phyloP scores from a whole-genome alignment of 1,140 invertebrate genomes.

The Heliconius nattereri region DNA sequence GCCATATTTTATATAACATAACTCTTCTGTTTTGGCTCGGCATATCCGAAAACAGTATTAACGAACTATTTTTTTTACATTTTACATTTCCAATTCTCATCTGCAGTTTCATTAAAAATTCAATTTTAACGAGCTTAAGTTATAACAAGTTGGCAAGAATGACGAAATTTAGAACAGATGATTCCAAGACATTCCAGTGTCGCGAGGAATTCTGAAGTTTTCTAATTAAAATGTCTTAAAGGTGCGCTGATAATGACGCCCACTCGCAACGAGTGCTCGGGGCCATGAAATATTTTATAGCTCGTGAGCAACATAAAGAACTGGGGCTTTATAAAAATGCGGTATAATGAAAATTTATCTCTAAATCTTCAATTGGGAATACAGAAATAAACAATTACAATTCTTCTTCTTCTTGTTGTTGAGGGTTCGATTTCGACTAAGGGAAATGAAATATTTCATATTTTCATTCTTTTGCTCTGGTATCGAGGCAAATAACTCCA shows the following conservation, averaged over 20 bases:
- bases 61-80: not conserved
- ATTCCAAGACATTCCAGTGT: constrained; percentile 29
- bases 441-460: no score
- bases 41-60: not conserved
- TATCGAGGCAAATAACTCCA: no score
- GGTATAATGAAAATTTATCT: not conserved
- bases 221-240: constrained; percentile 52
- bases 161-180: constrained; percentile 28
- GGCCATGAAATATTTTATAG: not conserved
- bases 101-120: not conserved
- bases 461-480: no score
- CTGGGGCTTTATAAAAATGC: not conserved
- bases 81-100: not conserved
- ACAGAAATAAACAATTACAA: not conserved
- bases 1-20: not conserved
- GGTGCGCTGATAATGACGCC: constrained; percentile 31
- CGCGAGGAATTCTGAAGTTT: constrained; percentile 45
- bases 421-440: no score
- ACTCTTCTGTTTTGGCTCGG: not conserved
- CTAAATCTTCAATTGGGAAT: not conserved
- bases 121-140: constrained; percentile 9
- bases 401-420: not conserved
- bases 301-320: not conserved
- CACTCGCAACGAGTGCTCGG: constrained; percentile 2
- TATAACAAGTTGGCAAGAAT: constrained; percentile 14